Conservation (phyloP, 37 sponge, comb jelly and placozoan genomes). For the Spongilla lacustris region DNA sequence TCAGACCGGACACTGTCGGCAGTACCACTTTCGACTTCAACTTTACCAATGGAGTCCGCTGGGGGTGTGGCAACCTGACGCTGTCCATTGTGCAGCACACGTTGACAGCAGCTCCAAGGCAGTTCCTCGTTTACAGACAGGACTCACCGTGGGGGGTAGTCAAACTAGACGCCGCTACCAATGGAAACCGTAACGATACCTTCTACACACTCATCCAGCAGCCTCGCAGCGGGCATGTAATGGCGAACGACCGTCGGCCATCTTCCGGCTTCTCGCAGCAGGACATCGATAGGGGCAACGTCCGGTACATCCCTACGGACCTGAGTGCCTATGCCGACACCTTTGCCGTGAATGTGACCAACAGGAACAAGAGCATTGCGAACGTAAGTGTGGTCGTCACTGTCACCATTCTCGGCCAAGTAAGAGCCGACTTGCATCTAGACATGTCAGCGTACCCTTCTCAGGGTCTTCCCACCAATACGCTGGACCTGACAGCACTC, state of each 20-base stretch:
- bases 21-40: constrained; percentile 7
- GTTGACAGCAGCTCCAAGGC: not conserved
- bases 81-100: not conserved
- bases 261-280: constrained; percentile 29
- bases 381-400: not conserved
- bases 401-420: constrained; percentile 19
- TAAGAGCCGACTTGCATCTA: not conserved
- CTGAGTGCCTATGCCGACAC: constrained; percentile 6
- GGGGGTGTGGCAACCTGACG: not conserved
- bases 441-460: not conserved
- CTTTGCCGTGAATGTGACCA: constrained; percentile 18
- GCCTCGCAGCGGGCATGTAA: not conserved
- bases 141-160: not conserved
- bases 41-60: constrained; percentile 17
- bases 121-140: constrained; percentile 21
- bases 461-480: constrained; percentile 22
- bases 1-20: constrained; percentile 10
- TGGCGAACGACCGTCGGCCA: not conserved
- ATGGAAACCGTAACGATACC: constrained; percentile 31
- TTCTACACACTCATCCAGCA: not conserved
- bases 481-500: constrained; percentile 3
- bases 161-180: constrained; percentile 41
- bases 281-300: constrained; percentile 5
- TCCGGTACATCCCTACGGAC: constrained; percentile 41
- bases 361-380: not conserved